A percentile compares a stretch with the other conserved stretches of the same genome.
phyloP scores from a whole-genome alignment of 2,888 invertebrate species.

The Lasius platythorax region DNA sequence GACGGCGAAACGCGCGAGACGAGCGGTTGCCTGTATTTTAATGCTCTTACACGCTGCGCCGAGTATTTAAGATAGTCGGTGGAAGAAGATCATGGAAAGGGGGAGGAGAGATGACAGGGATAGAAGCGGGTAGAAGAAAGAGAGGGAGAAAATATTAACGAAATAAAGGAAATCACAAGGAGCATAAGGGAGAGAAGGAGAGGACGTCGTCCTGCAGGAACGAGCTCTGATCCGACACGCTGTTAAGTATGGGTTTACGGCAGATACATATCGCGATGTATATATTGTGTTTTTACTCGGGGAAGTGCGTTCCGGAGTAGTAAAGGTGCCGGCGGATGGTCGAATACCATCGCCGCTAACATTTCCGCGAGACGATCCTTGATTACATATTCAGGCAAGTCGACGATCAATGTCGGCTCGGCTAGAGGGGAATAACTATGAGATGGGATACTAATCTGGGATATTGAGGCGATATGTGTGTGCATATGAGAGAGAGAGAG shows the following conservation, averaged over 20 bases:
- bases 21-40: conserved; percentile 73
- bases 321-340: conserved; percentile 64
- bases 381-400: conserved; percentile 45
- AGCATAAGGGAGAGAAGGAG: conserved; percentile 8
- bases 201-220: conserved; percentile 63
- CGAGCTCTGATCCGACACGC: conserved; percentile 72
- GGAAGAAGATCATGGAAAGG: conserved; percentile 40
- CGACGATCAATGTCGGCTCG: conserved; percentile 30
- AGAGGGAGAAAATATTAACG: conserved; percentile 54
- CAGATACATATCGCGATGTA: conserved; percentile 78
- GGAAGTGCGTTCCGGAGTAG: conserved; percentile 70
- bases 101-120: conserved; percentile 27
- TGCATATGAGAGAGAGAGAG: background rate
- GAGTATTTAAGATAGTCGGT: conserved; percentile 48
- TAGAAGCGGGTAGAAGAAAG: conserved; percentile 38
- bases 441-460: background rate
- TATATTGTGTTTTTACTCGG: conserved; percentile 72
- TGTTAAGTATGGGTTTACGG: conserved; percentile 81
- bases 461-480: background rate
- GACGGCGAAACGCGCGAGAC: conserved; percentile 68
- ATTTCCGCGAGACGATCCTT: conserved; percentile 49
- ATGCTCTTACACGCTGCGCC: conserved; percentile 66
- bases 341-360: conserved; percentile 47
- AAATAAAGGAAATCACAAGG: conserved; percentile 65
- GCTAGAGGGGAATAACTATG: conserved; percentile 27